phyloP scores from a whole-genome alignment of 1,140 invertebrate genomes.

The Episyrphus balteatus region DNA sequence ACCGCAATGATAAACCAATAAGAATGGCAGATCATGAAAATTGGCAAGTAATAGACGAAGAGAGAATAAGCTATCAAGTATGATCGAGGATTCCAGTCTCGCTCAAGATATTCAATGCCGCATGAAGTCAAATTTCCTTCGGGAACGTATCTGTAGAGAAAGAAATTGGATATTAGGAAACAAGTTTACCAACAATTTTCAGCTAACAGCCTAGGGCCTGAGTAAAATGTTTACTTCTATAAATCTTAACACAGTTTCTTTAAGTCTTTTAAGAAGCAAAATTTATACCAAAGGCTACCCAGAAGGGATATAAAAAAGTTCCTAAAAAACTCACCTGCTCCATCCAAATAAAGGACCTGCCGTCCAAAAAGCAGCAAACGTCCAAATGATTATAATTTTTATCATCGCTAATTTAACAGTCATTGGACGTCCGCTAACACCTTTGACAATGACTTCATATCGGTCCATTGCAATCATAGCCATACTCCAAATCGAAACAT shows the following conservation, averaged over 20 bases:
- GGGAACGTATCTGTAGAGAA: slow-evolving; percentile 57
- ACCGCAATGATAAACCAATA: slow-evolving; percentile 69
- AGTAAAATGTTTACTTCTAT: no score
- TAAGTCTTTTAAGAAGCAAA: no score
- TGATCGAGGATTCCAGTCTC: slow-evolving; percentile 50
- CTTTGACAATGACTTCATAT: slow-evolving; percentile 79
- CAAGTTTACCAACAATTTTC: no score
- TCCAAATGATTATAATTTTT: slow-evolving; percentile 58
- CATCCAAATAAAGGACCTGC: slow-evolving; percentile 56
- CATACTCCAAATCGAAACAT: slow-evolving; percentile 77
- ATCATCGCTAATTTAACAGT: slow-evolving; percentile 55
- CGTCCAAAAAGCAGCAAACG: slow-evolving; percentile 55
- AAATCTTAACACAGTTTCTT: no score
- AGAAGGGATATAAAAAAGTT: no score
- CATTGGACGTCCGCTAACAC: slow-evolving; percentile 53
- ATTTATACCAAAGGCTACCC: no score
- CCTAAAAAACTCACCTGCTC: no score
- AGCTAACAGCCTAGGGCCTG: no score
- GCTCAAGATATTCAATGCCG: slow-evolving; percentile 69
- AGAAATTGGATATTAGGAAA: no score
- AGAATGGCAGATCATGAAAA: slow-evolving; percentile 61
- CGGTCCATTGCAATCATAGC: slow-evolving; percentile 74
- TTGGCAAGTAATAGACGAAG: slow-evolving; percentile 59
- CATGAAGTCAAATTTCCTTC: slow-evolving; percentile 80
- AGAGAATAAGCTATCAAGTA: slow-evolving; percentile 60